Evolutionary conservation across 2,797 vertebrate genomes (phyloP).

Genomic region (Anniella stebbinsi): DNA sequence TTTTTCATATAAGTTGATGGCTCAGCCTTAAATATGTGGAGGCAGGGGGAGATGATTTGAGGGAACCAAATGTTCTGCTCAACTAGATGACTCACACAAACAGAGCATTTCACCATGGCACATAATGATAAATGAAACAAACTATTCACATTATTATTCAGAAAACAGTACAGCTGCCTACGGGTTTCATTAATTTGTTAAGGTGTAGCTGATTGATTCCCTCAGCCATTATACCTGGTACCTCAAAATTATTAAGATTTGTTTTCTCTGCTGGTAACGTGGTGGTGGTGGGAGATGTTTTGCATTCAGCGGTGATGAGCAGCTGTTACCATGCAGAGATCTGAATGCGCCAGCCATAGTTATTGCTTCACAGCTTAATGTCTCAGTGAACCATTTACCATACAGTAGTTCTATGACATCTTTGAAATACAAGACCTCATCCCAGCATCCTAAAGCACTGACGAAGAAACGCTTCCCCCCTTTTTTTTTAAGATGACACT

Average conservation of each 20-base stretch:
- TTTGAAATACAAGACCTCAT: conserved; percentile 23
- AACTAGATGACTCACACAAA: conserved; percentile 57
- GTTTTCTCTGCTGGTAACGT: conserved; percentile 15
- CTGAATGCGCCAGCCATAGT: not conserved
- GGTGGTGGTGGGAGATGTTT: conserved; percentile 24
- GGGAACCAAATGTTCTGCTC: conserved; percentile 57
- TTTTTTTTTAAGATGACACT: not conserved
- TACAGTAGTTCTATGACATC: not conserved
- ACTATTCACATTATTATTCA: conserved; percentile 56
- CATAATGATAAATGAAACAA: conserved; percentile 33
- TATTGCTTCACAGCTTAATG: conserved; percentile 7
- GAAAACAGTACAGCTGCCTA: conserved; percentile 49
- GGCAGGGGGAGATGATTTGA: conserved; percentile 50
- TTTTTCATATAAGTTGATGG: not conserved
- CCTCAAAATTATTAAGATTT: conserved; percentile 3
- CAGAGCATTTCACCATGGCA: conserved; percentile 15
- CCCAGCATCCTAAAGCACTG: not conserved
- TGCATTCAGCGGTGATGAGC: not conserved
- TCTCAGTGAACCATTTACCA: not conserved
- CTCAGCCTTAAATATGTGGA: not conserved
- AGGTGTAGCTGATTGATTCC: conserved; percentile 12
- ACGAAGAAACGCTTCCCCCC: not conserved
- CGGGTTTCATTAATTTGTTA: conserved; percentile 51
- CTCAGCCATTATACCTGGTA: not conserved
- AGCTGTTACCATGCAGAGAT: conserved; percentile 10